Percentiles rank a stretch among this genome's conserved stretches.
Conservation (phyloP, 1,140 invertebrate species). For the Rhagoletis pomonella region DNA sequence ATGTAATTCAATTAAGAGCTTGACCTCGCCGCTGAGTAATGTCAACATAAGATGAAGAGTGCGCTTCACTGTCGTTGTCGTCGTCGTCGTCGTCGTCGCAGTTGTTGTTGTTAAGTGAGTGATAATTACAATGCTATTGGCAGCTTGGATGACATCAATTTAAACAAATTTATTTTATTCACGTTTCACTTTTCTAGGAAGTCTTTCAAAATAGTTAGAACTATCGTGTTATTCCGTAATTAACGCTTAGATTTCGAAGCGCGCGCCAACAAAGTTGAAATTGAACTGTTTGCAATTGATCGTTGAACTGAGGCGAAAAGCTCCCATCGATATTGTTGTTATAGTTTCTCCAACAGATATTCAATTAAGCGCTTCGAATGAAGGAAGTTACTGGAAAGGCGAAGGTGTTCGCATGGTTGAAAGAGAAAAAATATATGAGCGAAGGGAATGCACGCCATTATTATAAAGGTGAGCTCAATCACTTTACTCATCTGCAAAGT, state of each 20-base stretch:
- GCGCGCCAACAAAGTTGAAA: slow-evolving; percentile 12
- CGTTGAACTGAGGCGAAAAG: neutral
- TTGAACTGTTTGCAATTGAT: slow-evolving; percentile 25
- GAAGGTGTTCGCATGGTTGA: neutral
- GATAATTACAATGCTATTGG: slow-evolving; percentile 30
- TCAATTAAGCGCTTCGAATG: slow-evolving; percentile 23
- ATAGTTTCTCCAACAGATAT: neutral
- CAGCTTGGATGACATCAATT: slow-evolving; percentile 1
- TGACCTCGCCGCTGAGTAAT: slow-evolving; percentile 33
- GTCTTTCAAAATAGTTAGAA: neutral
- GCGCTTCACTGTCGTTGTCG: neutral
- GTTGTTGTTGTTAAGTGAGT: slow-evolving; percentile 11
- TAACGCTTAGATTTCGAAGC: slow-evolving; percentile 2
- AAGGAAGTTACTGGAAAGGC: slow-evolving; percentile 14
- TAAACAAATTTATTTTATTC: neutral
- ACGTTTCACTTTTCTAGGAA: neutral
- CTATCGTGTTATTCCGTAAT: neutral
- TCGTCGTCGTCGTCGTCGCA: no score
- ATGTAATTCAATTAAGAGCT: slow-evolving; percentile 32
- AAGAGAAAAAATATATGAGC: neutral
- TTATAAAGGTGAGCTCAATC: neutral
- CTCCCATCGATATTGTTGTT: neutral
- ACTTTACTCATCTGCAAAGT: neutral
- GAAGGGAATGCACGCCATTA: neutral
- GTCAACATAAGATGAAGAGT: neutral